Base-by-base conservation (phyloP, 2,888 invertebrate species). In the Lasius fuliginosus region DNA sequence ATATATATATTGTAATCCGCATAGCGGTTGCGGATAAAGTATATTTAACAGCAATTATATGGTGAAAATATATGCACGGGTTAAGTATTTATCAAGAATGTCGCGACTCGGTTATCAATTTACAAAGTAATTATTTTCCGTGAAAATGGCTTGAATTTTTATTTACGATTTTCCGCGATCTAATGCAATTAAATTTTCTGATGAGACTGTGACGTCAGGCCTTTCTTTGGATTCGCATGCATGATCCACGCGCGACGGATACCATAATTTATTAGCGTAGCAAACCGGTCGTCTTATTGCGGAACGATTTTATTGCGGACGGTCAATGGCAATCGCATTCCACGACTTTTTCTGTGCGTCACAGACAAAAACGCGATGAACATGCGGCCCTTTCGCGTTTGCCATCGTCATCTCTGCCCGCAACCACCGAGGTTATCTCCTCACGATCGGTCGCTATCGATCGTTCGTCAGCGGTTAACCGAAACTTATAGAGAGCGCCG, bases 381-480 rank as follows among this genome's bases (percentile, higher is more conserved):
- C 75, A 68, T 40, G 46, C 36, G 15, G 58, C 75, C 46, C 18
- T 82, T 74, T 73, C 53, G 42, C 56, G 53, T 58, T 27, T 1
- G 33, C 42, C 18, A 6, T n/a, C 27, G 36, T 58, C 79, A 36
- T 79, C 71, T 5, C 60, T 71, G 27, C 8, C 60, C 60, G 46
- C 36, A n/a, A 81, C 71, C 71, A 60, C 46, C 46, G 79, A 82
- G 73, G 30, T 49, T 76, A 60, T 81, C 40, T 67, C 58, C 4
- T 76, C 67, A 36, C n/a, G 64, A 58, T 65, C 46, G 75, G 58
- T 83, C 23, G 40, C 33, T 46, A 12, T 53, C 56, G 65, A 58
- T 82, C 49, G 46, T 64, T 42, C 58, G 49, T 76, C 82, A 46
- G 84, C 42, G 83, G 83, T 74, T 73, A 85, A 85, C 83, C 84